Evolutionary conservation across 2,797 vertebrate species (phyloP).

Genomic region (Poecile montanus): DNA sequence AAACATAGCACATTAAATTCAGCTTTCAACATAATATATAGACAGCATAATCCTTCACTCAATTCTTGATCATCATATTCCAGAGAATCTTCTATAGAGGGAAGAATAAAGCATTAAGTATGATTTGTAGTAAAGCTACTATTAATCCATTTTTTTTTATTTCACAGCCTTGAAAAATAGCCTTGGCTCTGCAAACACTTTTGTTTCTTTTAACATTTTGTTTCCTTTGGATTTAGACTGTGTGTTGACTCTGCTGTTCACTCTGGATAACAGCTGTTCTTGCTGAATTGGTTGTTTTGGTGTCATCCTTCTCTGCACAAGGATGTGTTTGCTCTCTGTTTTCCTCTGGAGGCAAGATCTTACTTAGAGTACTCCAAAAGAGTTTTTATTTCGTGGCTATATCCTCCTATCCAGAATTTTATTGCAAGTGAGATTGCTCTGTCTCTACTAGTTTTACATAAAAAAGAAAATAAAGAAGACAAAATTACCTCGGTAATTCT

Average conservation of each 20-base stretch:
- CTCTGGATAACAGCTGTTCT: background rate
- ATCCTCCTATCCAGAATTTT: background rate
- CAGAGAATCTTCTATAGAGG: background rate
- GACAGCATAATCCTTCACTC: background rate
- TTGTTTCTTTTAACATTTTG: background rate
- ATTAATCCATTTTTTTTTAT: background rate
- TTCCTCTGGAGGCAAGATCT: background rate
- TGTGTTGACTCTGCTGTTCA: background rate
- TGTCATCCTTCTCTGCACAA: background rate
- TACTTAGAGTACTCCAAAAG: background rate
- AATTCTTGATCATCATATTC: background rate
- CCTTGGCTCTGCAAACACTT: background rate
- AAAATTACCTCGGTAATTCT: background rate
- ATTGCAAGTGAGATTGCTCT: background rate
- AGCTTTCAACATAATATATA: background rate
- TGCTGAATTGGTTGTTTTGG: background rate
- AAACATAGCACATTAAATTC: background rate
- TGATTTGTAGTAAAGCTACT: background rate
- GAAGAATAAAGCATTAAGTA: background rate
- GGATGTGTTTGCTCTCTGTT: slow-evolving; percentile 1
- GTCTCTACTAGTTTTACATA: background rate
- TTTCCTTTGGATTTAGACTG: background rate
- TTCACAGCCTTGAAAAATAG: background rate
- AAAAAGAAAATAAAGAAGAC: background rate
- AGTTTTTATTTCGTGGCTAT: background rate